Base-by-base conservation (phyloP, 2,888 invertebrate genomes). In the Sialis fuliginosa region DNA sequence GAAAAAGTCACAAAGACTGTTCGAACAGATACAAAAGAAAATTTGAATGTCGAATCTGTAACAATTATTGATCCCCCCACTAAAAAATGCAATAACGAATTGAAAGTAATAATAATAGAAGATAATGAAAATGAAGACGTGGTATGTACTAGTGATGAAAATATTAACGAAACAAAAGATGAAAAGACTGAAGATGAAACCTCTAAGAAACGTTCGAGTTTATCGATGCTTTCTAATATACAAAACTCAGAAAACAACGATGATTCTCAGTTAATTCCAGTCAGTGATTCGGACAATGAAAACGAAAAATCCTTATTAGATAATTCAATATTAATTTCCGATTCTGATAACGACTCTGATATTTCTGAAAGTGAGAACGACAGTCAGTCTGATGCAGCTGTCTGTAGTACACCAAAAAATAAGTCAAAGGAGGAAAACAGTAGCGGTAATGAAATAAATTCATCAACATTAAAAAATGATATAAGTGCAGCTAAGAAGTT, bases 61-160 rank as follows among this genome's bases (percentile, higher is more conserved):
- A 52, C 67, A 22, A 62, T 70, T 37, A 68, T 66, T 55, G 70
- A 70, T 48, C 68, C 69, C 46, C 68, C 68, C 7, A 60, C 61
- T 48, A 62, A 60, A 54, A 61, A 58, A 46, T 53, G 47, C 45
- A 48, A 54, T 44, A 56, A 53, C 45, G 47, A 50, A 10, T 51
- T 54, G 48, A 58, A 59, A 41, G 54, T 53, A 8, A 57, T 55
- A 1, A 65, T 62, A 39, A 34, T 43, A 22, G 48, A 48, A 45
- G 39, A 33, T 2, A 35, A 32, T 37, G 47, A 48, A 41, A 43
- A 30, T 44, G 44, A 46, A 35, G 43, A 45, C 37, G 45, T 49
- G 30, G 43, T 49, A 44, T 45, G 33, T 45, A 53, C 51, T 39
- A 46, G 49, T 35, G 47, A 49, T 9, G 49, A 51, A 37, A 49